These are phyloP conservation scores for Tyria jacobaeae DNA, from an alignment of 2,888 invertebrate genomes.

Conservation along the genomic window DNA sequence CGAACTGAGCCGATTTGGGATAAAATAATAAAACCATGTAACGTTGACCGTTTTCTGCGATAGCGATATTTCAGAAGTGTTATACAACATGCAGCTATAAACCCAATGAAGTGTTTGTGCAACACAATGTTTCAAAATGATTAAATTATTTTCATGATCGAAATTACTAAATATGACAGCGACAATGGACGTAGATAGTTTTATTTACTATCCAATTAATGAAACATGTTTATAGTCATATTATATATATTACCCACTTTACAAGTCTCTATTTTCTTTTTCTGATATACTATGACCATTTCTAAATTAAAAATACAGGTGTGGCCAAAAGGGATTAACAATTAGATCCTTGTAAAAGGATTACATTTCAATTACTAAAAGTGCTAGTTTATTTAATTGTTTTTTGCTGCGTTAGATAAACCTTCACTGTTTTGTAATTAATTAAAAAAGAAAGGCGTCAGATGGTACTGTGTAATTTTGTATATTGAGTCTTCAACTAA, in stretches of 20 bases:
- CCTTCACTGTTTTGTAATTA: neutral
- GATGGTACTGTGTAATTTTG: neutral
- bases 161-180: constrained; percentile 32
- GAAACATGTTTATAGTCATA: constrained; percentile 28
- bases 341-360: constrained; percentile 5
- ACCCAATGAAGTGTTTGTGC: constrained; percentile 19
- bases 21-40: neutral
- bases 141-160: constrained; percentile 32
- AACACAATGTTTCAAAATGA: constrained; percentile 36
- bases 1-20: no score
- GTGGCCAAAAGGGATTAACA: constrained; percentile 3
- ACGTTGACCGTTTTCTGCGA: neutral
- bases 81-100: constrained; percentile 6
- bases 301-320: neutral
- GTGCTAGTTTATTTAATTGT: constrained; percentile 9
- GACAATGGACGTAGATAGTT: constrained; percentile 12
- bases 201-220: constrained; percentile 38
- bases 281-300: neutral
- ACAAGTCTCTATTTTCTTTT: neutral
- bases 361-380: constrained; percentile 6
- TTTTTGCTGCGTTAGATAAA: neutral
- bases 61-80: neutral
- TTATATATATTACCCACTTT: constrained; percentile 14
- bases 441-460: neutral
- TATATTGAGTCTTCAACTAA: no score